These are phyloP conservation scores for Invenusta paracnida DNA, from an alignment of 2,888 invertebrate species.

Conservation along the genomic window DNA sequence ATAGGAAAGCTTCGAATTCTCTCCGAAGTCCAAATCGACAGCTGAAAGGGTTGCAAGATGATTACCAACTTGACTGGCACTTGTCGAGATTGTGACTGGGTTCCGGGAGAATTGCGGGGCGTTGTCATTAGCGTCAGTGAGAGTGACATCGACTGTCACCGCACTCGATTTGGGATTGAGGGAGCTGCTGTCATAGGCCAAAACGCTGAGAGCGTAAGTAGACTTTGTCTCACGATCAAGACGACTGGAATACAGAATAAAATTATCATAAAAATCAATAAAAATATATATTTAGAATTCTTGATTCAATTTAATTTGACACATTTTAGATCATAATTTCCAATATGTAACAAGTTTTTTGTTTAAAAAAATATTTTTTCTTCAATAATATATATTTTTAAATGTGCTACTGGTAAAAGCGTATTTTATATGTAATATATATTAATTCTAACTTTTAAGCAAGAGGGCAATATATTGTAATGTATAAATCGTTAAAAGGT, in stretches of 20 bases:
- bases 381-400: too few species aligned
- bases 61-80: not conserved
- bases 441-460: too few species aligned
- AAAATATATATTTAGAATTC: not conserved
- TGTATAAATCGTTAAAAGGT: too few species aligned
- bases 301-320: too few species aligned
- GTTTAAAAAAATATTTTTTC: too few species aligned
- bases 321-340: too few species aligned
- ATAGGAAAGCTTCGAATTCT: not conserved
- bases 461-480: too few species aligned
- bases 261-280: not conserved
- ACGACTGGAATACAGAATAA: not conserved
- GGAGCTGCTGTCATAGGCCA: constrained; percentile 10
- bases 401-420: too few species aligned
- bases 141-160: not conserved
- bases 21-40: not conserved
- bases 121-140: not conserved
- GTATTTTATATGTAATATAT: too few species aligned
- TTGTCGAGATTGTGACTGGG: not conserved
- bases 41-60: not conserved
- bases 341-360: too few species aligned
- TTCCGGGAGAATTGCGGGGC: not conserved
- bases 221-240: not conserved
- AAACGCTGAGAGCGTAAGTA: not conserved
- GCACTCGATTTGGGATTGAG: not conserved